Evolutionary conservation across 1,140 invertebrate genomes (phyloP).

Genomic region (Zaprionus ghesquierei): DNA sequence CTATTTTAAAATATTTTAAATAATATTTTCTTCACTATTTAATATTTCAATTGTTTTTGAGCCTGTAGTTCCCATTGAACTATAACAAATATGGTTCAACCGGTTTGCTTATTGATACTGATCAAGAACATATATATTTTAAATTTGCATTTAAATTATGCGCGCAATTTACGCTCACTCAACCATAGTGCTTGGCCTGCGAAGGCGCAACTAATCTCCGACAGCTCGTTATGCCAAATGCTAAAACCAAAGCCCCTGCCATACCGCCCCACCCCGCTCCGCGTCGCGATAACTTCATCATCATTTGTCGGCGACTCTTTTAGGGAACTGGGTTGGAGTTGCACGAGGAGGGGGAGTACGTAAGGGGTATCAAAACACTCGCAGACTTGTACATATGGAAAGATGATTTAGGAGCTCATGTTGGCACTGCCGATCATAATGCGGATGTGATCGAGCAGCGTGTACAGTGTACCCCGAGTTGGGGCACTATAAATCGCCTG

Average conservation of each 20-base stretch:
- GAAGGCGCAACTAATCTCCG: conserved; percentile 37
- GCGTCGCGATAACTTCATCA: conserved; percentile 54
- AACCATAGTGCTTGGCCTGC: conserved; percentile 26
- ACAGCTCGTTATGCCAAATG: conserved; percentile 49
- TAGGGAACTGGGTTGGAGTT: conserved; percentile 25
- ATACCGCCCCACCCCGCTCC: background rate
- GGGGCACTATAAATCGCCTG: conserved; percentile 68
- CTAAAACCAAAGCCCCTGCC: conserved; percentile 28
- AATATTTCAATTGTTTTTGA: too few relatives aligned
- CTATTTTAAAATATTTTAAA: too few relatives aligned
- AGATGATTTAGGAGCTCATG: conserved; percentile 60
- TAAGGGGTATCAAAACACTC: conserved; percentile 34
- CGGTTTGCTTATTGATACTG: too few relatives aligned
- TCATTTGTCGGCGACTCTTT: conserved; percentile 64
- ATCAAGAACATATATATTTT: too few relatives aligned
- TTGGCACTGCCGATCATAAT: conserved; percentile 47
- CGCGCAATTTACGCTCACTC: conserved; percentile 2
- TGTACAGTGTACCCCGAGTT: background rate
- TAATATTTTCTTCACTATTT: too few relatives aligned
- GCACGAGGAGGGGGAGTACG: background rate
- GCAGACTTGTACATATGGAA: conserved; percentile 52
- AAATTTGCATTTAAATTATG: background rate
- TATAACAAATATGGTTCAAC: too few relatives aligned
- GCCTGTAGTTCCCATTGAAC: too few relatives aligned
- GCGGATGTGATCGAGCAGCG: conserved; percentile 55